These are phyloP conservation scores for Holcopasites calliopsidis DNA, from an alignment of 1,140 invertebrate species.

Conservation along the genomic window DNA sequence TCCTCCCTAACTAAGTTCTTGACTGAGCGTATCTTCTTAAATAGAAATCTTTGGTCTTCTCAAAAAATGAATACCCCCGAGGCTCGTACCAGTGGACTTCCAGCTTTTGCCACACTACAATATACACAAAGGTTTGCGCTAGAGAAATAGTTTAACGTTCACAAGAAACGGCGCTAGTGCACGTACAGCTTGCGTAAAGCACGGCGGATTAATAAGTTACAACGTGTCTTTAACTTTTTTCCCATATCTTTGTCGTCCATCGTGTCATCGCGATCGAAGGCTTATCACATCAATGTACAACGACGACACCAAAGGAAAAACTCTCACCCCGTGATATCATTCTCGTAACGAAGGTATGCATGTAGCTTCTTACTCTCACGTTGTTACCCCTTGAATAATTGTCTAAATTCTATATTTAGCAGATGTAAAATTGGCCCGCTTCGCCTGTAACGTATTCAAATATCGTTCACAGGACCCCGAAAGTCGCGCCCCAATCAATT, in stretches of 20 bases:
- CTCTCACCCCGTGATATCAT: neutral
- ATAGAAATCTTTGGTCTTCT: neutral
- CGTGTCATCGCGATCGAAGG: conserved; percentile 34
- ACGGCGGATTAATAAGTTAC: conserved; percentile 57
- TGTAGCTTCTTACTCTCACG: neutral
- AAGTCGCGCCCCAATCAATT: neutral
- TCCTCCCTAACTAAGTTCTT: too few species aligned
- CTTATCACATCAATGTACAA: conserved; percentile 41
- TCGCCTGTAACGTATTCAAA: neutral
- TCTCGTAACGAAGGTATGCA: neutral
- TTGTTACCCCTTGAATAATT: too few species aligned
- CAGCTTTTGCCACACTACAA: conserved; percentile 37
- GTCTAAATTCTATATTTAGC: conserved; percentile 34
- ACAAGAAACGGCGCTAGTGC: conserved; percentile 56
- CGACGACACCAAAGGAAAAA: conserved; percentile 12
- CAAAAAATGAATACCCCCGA: neutral
- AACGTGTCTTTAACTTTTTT: conserved; percentile 15
- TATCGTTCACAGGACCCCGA: neutral
- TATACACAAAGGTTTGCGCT: conserved; percentile 45
- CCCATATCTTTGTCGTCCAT: neutral
- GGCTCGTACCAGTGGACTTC: neutral
- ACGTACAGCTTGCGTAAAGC: conserved; percentile 60
- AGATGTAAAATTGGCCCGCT: conserved; percentile 37
- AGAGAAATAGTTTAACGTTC: conserved; percentile 59
- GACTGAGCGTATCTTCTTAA: too few species aligned